Evolutionary conservation across 2,888 invertebrate genomes (phyloP).

Genomic region (Perdita meconis): DNA sequence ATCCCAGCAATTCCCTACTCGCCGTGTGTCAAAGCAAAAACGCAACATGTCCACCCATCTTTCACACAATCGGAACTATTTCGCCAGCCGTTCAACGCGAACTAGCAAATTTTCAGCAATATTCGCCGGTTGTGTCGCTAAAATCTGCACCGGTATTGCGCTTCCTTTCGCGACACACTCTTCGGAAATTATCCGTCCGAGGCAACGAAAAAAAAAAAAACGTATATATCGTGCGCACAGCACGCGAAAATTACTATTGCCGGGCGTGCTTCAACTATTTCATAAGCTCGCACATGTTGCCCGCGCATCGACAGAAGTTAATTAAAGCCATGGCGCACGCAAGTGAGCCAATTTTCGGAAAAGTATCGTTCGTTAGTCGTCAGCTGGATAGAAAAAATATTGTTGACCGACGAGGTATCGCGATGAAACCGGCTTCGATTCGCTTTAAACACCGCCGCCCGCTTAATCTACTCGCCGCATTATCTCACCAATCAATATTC

Average conservation of each 20-base stretch:
- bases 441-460: not conserved
- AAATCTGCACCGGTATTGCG: too few species aligned
- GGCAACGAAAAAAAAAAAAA: not conserved
- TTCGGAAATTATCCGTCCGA: slow-evolving; percentile 11
- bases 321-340: slow-evolving; percentile 59
- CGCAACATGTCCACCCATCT: slow-evolving; percentile 4
- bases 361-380: slow-evolving; percentile 30
- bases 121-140: too few species aligned
- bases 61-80: not conserved
- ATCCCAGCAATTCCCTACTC: not conserved
- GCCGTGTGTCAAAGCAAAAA: not conserved
- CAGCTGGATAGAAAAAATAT: slow-evolving; percentile 13
- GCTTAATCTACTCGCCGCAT: slow-evolving; percentile 27
- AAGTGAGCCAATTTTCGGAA: slow-evolving; percentile 25
- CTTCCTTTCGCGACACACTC: too few species aligned
- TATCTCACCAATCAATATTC: slow-evolving; percentile 15
- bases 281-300: slow-evolving; percentile 51
- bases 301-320: slow-evolving; percentile 55
- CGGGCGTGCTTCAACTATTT: slow-evolving; percentile 54
- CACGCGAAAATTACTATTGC: slow-evolving; percentile 21
- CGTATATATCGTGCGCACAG: not conserved
- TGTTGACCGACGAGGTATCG: not conserved
- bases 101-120: slow-evolving; percentile 4
- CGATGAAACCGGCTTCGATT: slow-evolving; percentile 20
- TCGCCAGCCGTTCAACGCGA: not conserved